Conservation (phyloP, 2,888 invertebrate species). For the Caenorhabditis afra region DNA sequence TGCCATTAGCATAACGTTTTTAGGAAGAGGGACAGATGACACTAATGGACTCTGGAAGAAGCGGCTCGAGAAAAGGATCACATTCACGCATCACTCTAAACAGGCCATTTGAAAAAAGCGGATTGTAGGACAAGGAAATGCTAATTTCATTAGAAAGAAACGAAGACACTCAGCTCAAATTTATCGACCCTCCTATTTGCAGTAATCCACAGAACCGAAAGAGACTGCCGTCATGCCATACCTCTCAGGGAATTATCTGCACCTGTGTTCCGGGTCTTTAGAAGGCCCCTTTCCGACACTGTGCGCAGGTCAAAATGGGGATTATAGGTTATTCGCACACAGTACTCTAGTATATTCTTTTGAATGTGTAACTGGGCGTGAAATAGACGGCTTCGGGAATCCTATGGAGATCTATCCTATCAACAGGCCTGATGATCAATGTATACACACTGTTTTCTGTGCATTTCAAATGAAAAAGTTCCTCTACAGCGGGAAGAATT, state of each 20-base stretch:
- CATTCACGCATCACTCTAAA: too few relatives aligned
- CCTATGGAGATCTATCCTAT: too few relatives aligned
- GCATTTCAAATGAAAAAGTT: too few relatives aligned
- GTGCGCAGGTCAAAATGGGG: constrained; percentile 16
- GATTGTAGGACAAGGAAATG: background rate
- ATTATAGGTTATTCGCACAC: constrained; percentile 16
- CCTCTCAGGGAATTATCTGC: constrained; percentile 13
- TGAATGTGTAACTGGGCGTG: constrained; percentile 46
- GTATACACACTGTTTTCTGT: too few relatives aligned
- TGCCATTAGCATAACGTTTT: constrained; percentile 61
- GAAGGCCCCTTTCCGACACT: constrained; percentile 16
- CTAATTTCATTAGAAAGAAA: constrained; percentile 1
- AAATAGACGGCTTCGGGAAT: background rate
- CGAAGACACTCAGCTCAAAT: background rate
- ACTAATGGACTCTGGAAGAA: constrained; percentile 48
- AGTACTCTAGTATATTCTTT: constrained; percentile 3
- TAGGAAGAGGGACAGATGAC: constrained; percentile 11
- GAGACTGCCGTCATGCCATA: background rate
- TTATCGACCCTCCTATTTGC: background rate
- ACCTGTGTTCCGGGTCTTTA: constrained; percentile 15
- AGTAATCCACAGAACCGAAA: background rate
- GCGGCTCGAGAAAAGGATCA: constrained; percentile 5
- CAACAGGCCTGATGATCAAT: too few relatives aligned
- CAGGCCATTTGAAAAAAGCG: background rate
- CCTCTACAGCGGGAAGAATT: too few relatives aligned